Evolutionary conservation across 2,888 invertebrate genomes (phyloP).

Genomic region (Thyatira batis): DNA sequence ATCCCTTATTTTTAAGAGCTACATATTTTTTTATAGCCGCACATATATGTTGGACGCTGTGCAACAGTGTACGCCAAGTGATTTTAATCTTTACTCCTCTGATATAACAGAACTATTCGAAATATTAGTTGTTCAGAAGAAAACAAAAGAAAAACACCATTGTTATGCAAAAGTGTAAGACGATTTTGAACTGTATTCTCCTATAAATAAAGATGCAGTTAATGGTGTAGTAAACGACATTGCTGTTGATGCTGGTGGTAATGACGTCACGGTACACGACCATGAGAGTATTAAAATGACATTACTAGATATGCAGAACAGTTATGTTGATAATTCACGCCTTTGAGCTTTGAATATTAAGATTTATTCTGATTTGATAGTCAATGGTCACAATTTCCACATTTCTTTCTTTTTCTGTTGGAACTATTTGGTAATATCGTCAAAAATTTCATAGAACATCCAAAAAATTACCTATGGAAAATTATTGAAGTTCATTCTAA

Average conservation of each 20-base stretch:
- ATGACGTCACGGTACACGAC: constrained; percentile 74
- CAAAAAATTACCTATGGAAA: no score
- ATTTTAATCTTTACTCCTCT: constrained; percentile 50
- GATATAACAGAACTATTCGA: constrained; percentile 45
- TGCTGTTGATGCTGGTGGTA: constrained; percentile 48
- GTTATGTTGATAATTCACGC: constrained; percentile 68
- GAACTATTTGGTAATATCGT: no score
- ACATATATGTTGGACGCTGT: constrained; percentile 5
- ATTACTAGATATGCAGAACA: constrained; percentile 69
- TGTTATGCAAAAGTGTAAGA: not conserved
- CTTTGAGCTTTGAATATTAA: constrained; percentile 51
- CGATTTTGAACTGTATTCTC: constrained; percentile 30
- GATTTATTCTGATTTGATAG: constrained; percentile 34
- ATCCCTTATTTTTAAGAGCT: constrained; percentile 11
- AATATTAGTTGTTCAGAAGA: constrained; percentile 37
- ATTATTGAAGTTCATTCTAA: no score
- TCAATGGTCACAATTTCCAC: no score
- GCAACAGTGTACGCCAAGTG: constrained; percentile 25
- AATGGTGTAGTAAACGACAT: constrained; percentile 5
- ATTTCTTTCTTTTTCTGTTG: no score
- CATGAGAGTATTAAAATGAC: constrained; percentile 74
- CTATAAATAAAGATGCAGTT: constrained; percentile 13
- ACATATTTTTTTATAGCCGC: constrained; percentile 1
- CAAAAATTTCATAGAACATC: no score
- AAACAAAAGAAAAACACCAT: constrained; percentile 11